Base-by-base conservation (phyloP, 2,113 vertebrate species). In the Psephotus haematonotus region DNA sequence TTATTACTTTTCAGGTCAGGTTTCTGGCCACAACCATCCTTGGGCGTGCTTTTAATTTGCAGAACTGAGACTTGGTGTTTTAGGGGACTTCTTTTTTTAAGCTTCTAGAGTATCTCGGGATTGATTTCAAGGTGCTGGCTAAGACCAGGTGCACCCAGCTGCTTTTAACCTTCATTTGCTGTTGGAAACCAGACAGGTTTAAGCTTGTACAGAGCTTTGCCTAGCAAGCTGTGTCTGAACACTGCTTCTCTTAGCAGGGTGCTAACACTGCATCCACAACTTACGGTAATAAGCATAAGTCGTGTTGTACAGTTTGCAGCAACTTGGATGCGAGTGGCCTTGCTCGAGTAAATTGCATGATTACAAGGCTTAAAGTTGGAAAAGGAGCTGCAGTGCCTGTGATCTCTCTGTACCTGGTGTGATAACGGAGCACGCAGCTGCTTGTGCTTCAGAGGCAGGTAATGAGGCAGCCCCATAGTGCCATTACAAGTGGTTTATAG, bases 111-210 rank as follows among this genome's bases (percentile, higher is more conserved):
- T n/a, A 23, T 87, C 52, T 86, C 5, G 0, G 46, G 63, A 53
- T 92, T 76, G 86, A 89, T 94, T 89, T 79, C 49, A 65, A 91
- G 86, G 81, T 93, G 72, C 86, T 88, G 74, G 65, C 53, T 82
- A 11, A 78, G 52, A 92, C 69, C 62, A 91, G 69, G 93, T 92
- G 85, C 81, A 67, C 70, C 74, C 93, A 93, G 83, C 91, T 96
- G 93, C 83, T 92, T 94, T 85, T 59, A 92, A 88, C 86, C 91
- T 91, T 95, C 37, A 14, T 96, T 94, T 95, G 64, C 91, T 92
- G 29, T 55, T 93, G 91, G 91, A 82, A 93, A 14, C 0, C 1
- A 62, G 81, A 16, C 88, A 92, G 70, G 91, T 89, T 88, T 82
- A 72, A 93, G 90, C 96, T 89, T 92, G 86, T 37, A 27, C 31